A percentile compares a stretch with the other conserved stretches of the same genome.
Evolutionary conservation across 2,113 vertebrate genomes (phyloP).

Genomic region (Hiodon tergisus): DNA sequence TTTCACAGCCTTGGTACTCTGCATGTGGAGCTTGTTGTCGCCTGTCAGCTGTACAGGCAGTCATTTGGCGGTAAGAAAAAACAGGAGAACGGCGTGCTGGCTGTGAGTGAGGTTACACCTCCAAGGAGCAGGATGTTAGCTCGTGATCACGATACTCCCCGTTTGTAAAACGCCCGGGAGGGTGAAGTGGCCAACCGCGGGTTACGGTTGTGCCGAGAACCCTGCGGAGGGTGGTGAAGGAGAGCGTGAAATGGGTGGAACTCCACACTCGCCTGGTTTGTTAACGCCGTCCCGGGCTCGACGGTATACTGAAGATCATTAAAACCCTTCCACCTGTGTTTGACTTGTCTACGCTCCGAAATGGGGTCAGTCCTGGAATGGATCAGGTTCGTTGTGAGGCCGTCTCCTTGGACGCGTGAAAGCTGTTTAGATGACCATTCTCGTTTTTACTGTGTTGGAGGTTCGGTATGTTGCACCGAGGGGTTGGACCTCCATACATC

Average conservation of each 20-base stretch:
- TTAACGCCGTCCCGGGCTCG: constrained; percentile 13
- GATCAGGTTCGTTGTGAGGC: neutral
- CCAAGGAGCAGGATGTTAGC: constrained; percentile 1
- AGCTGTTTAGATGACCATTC: too few species aligned
- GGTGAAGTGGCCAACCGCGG: constrained; percentile 7
- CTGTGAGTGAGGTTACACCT: constrained; percentile 21
- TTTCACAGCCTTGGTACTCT: constrained; percentile 39
- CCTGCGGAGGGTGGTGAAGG: constrained; percentile 8
- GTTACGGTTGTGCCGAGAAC: neutral
- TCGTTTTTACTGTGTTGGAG: too few species aligned
- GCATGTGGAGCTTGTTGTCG: constrained; percentile 36
- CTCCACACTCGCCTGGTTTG: constrained; percentile 18
- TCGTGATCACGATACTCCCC: constrained; percentile 7
- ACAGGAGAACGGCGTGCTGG: constrained; percentile 3
- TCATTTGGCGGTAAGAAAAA: constrained; percentile 36
- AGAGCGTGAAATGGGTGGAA: constrained; percentile 11
- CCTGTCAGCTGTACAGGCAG: constrained; percentile 38
- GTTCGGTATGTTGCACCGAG: too few species aligned
- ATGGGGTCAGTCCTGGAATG: neutral
- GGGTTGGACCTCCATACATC: too few species aligned
- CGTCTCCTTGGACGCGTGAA: too few species aligned
- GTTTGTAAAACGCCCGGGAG: constrained; percentile 10
- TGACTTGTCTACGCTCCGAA: neutral
- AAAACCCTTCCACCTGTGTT: constrained; percentile 8
- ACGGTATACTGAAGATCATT: constrained; percentile 29